Evolutionary conservation across 2,113 vertebrate genomes (phyloP), one percentile per base, ranked within the genome.

Genomic region (Serinus canaria): DNA sequence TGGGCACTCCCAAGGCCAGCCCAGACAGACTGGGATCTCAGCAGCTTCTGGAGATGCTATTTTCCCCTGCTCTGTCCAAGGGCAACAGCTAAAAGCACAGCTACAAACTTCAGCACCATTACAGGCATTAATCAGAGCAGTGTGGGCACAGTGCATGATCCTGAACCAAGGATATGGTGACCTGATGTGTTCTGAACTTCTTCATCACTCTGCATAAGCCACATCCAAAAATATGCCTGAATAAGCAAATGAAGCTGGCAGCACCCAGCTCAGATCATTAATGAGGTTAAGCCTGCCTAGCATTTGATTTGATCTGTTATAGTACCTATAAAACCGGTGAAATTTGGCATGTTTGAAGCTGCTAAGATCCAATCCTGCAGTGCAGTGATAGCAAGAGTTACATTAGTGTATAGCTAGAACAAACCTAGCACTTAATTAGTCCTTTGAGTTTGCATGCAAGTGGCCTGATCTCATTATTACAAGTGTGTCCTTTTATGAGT

Each of bases 401-500:
- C 15, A 53, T 62, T 41, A 37, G 47, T 23, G 24, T 63, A 30
- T 7, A 79, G 55, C 39, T 49, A 50, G 21, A 73, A 73, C 35
- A 76, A 76, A 59, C 28, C 47, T 19, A 82, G 77, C 37, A 55
- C 25, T 41, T 78, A 91, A 92, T 90, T 78, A 60, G 52, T 67
- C 76, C 52, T 91, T 44, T 10, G 66, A 87, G 74, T 58, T 73
- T 62, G 49, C 63, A 41, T 41, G 27, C 17, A 66, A 77, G 67
- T 78, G 60, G 43, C 43, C 72, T 63, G 85, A 90, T 87, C 66
- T 84, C 81, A 37, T 70, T 86, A 62, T 67, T 88, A 70, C 35
- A 74, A 69, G 63, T n/a, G 15, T 75, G 39, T 49, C 35, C 39
- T 89, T 83, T 62, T 59, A 83, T 23, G 72, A 90, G 50, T n/a